Evolutionary conservation across 2,888 invertebrate species (phyloP).

Genomic region (Lepeophtheirus nordmannii): DNA sequence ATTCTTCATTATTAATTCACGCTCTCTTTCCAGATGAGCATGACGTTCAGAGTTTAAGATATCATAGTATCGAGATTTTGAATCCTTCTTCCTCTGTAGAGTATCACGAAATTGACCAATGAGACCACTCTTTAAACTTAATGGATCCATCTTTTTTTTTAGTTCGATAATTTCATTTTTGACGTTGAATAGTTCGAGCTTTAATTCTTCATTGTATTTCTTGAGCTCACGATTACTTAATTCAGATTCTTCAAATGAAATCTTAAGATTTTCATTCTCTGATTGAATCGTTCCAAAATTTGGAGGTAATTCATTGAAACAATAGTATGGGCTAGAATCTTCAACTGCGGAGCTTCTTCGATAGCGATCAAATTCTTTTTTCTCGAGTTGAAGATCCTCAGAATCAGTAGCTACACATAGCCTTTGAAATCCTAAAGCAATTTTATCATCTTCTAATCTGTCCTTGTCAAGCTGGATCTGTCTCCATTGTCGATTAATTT

Average conservation of each 20-base stretch:
- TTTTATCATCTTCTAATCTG: not conserved
- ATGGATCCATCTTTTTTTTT: not conserved
- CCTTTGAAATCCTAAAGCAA: not conserved
- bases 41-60: not conserved
- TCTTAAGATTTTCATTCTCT: not conserved
- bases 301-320: not conserved
- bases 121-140: not conserved
- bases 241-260: not conserved
- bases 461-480: slow-evolving; percentile 4
- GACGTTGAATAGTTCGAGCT: not conserved
- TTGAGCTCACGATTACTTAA: not conserved
- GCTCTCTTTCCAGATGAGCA: not conserved
- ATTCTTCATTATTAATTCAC: not conserved
- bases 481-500: slow-evolving; percentile 3
- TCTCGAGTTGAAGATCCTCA: not conserved
- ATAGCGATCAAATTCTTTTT: not conserved
- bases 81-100: not conserved
- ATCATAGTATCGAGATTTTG: not conserved
- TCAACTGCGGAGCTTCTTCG: not conserved
- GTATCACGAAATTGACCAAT: slow-evolving; percentile 3
- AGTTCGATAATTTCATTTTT: not conserved
- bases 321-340: not conserved
- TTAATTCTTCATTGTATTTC: not conserved
- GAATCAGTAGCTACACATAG: not conserved
- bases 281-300: not conserved